Base-by-base conservation (phyloP, 2,797 vertebrate species). In the Tachyglossus aculeatus region DNA sequence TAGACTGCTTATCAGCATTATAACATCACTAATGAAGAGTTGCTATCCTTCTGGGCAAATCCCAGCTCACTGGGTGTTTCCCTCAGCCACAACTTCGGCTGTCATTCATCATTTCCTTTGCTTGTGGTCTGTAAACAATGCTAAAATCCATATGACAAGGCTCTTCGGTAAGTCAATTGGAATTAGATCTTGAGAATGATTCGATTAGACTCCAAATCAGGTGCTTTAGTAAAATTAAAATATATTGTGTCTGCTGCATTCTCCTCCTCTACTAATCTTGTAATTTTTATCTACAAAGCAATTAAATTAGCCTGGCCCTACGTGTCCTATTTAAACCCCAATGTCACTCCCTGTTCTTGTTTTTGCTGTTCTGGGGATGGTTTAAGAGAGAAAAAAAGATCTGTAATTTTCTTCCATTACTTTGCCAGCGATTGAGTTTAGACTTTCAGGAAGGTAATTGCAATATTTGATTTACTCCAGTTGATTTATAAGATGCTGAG, bases 401-500 rank as follows among this genome's bases (percentile, higher is more conserved):
- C 1, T 18, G 22, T 13, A 37, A 25, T 50, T 73, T 80, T 52
- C 22, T 63, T 55, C 4, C 18, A 22, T 31, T 54, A 24, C 1
- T 40, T 70, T 51, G 31, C n/a, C 18, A 59, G 65, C 9, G 72
- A 54, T 7, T 25, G 19, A 21, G 38, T 45, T 54, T 41, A 62
- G 44, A 37, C n/a, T 29, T 61, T 53, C 52, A 67, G 21, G 7
- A 21, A 61, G 40, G 44, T 65, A 66, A 76, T 66, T 71, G 43
- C 18, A 7, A 14, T 54, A 61, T 81, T 66, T 77, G 12, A 74
- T 58, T 71, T 68, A 5, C 12, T 44, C 9, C 6, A 24, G 25
- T 60, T 80, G 55, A 57, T 71, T 60, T 76, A 63, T 74, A 78
- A 63, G 27, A 31, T 61, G 56, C 48, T 27, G 40, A 61, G 38